Conservation (phyloP, 1,140 invertebrate genomes). For the Drosophila arawakana region DNA sequence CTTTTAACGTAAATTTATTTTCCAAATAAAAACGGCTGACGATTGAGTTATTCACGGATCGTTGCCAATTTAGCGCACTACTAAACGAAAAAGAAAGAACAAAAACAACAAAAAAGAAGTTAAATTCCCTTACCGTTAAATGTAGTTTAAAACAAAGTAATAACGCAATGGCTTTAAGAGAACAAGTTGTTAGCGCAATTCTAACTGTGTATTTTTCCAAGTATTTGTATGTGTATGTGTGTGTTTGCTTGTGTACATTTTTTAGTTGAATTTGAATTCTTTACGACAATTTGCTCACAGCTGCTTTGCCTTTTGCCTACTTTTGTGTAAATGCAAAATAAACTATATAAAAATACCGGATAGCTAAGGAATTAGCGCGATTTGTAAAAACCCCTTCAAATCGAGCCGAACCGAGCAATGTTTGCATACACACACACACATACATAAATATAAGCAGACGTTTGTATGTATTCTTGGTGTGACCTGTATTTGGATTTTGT, state of each 20-base stretch:
- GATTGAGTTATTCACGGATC: slow-evolving; percentile 62
- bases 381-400: slow-evolving; percentile 9
- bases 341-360: slow-evolving; percentile 6
- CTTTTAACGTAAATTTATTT: slow-evolving; percentile 25
- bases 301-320: slow-evolving; percentile 31
- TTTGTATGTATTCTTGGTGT: neutral
- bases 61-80: slow-evolving; percentile 20
- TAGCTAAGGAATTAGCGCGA: slow-evolving; percentile 40
- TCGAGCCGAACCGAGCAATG: neutral
- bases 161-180: slow-evolving; percentile 9
- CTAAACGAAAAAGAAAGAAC: slow-evolving; percentile 13
- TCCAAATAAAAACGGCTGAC: slow-evolving; percentile 19
- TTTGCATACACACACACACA: neutral
- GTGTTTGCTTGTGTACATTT: neutral
- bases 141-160: slow-evolving; percentile 21
- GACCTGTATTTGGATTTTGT: slow-evolving; percentile 62
- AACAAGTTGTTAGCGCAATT: slow-evolving; percentile 38
- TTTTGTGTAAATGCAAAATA: slow-evolving; percentile 15
- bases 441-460: no score
- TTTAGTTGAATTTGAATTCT: slow-evolving; percentile 41
- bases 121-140: slow-evolving; percentile 28
- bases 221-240: neutral
- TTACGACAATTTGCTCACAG: slow-evolving; percentile 40
- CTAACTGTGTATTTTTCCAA: slow-evolving; percentile 16
- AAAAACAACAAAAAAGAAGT: slow-evolving; percentile 19